phyloP scores from a whole-genome alignment of 2,113 vertebrate species.

The Sebastes schlegelii region DNA sequence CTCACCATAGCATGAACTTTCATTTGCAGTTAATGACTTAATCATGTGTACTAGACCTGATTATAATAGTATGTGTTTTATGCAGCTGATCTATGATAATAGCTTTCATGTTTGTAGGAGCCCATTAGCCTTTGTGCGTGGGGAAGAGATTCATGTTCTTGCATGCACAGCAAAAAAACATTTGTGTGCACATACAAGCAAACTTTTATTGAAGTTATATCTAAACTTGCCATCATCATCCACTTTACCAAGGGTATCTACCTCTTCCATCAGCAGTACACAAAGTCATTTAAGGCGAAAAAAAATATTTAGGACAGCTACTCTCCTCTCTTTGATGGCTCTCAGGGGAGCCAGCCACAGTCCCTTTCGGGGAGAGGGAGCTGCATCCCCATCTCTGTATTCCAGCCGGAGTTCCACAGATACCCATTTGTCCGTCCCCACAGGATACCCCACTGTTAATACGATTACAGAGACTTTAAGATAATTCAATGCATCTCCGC shows the following conservation, averaged over 20 bases:
- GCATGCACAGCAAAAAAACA: neutral
- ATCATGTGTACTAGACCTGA: slow-evolving; percentile 45
- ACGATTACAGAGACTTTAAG: slow-evolving; percentile 82
- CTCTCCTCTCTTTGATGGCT: slow-evolving; percentile 56
- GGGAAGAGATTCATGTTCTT: neutral
- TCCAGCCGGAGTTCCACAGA: slow-evolving; percentile 47
- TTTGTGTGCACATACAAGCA: neutral
- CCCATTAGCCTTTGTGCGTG: slow-evolving; percentile 61
- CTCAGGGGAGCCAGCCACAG: slow-evolving; percentile 51
- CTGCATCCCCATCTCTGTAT: slow-evolving; percentile 40
- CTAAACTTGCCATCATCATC: slow-evolving; percentile 5
- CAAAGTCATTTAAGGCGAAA: slow-evolving; percentile 51
- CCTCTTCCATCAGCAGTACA: slow-evolving; percentile 30
- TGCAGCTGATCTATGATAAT: slow-evolving; percentile 60
- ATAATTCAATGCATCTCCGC: slow-evolving; percentile 79
- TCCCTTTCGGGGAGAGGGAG: slow-evolving; percentile 36
- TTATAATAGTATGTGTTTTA: slow-evolving; percentile 52
- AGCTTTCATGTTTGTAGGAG: slow-evolving; percentile 54
- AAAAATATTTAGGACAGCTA: slow-evolving; percentile 52
- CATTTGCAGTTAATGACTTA: slow-evolving; percentile 69
- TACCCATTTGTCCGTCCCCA: slow-evolving; percentile 69
- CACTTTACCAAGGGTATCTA: slow-evolving; percentile 46
- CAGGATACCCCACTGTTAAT: slow-evolving; percentile 76
- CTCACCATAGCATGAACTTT: slow-evolving; percentile 41
- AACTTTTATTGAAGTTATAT: slow-evolving; percentile 28